Percentiles rank a stretch among this genome's conserved stretches.
These are phyloP conservation scores for Brevimyrus niger DNA, from an alignment of 2,113 vertebrate genomes.

Conservation along the genomic window DNA sequence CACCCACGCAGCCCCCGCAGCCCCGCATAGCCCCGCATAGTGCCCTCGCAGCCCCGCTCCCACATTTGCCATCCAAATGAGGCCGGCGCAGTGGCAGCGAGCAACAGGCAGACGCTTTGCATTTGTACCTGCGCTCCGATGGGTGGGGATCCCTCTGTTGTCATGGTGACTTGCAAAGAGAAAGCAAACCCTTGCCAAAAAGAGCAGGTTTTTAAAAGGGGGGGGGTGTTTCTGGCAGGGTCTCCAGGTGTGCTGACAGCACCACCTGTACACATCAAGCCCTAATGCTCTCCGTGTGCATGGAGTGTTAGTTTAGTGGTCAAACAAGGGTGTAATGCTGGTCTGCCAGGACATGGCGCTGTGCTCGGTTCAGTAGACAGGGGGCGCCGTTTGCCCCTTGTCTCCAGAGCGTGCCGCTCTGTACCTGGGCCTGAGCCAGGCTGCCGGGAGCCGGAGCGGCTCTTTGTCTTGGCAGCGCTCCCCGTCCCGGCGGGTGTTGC, in stretches of 20 bases:
- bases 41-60: not conserved
- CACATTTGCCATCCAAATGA: constrained; percentile 64
- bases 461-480: not conserved
- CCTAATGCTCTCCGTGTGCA: not conserved
- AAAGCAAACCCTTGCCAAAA: constrained; percentile 28
- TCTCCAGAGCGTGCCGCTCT: not conserved
- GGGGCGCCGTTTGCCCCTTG: not conserved
- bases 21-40: not conserved
- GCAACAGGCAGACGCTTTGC: constrained; percentile 31
- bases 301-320: not conserved
- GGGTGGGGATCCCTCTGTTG: constrained; percentile 43
- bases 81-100: constrained; percentile 43
- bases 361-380: not conserved
- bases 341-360: not conserved
- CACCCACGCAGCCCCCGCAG: not conserved
- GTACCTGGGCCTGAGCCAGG: not conserved
- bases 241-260: not conserved
- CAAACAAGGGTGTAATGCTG: not conserved
- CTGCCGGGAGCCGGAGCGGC: not conserved
- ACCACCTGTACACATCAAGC: not conserved
- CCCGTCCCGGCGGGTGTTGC: not conserved
- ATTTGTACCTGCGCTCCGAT: constrained; percentile 26
- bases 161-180: constrained; percentile 30
- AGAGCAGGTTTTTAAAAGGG: constrained; percentile 26
- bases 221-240: not conserved